phyloP scores from a whole-genome alignment of 2,113 vertebrate species.

The Pluvianellus socialis region DNA sequence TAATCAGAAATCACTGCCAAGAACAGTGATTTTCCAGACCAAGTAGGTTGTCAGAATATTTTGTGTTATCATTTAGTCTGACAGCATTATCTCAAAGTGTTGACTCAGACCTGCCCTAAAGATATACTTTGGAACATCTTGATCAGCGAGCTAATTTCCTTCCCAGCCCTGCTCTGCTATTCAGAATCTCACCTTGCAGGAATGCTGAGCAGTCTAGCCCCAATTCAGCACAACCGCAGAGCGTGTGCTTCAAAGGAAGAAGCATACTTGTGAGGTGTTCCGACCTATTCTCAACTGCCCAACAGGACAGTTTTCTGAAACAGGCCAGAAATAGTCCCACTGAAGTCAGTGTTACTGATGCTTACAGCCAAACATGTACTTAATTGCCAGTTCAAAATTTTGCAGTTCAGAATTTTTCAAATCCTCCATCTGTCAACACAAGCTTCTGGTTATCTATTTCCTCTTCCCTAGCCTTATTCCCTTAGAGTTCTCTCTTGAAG shows the following conservation, averaged over 20 bases:
- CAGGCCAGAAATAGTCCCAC: background rate
- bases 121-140: background rate
- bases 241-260: background rate
- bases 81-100: background rate
- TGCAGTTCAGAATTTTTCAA: background rate
- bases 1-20: constrained; percentile 19
- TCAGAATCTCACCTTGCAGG: background rate
- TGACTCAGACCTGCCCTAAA: constrained; percentile 24
- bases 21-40: background rate
- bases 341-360: background rate
- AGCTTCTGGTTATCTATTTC: background rate
- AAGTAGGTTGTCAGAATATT: constrained; percentile 10
- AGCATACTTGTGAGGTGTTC: background rate
- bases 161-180: background rate
- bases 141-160: background rate
- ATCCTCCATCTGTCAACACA: background rate
- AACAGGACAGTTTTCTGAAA: background rate
- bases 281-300: background rate
- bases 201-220: background rate
- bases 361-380: background rate
- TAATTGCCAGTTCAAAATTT: background rate
- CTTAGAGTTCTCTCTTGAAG: background rate
- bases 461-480: background rate
- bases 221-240: background rate
- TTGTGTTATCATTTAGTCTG: background rate